Percentiles rank a stretch among this genome's conserved stretches.
Conservation (phyloP, 2,888 invertebrate genomes). For the Epistrophe eligans region DNA sequence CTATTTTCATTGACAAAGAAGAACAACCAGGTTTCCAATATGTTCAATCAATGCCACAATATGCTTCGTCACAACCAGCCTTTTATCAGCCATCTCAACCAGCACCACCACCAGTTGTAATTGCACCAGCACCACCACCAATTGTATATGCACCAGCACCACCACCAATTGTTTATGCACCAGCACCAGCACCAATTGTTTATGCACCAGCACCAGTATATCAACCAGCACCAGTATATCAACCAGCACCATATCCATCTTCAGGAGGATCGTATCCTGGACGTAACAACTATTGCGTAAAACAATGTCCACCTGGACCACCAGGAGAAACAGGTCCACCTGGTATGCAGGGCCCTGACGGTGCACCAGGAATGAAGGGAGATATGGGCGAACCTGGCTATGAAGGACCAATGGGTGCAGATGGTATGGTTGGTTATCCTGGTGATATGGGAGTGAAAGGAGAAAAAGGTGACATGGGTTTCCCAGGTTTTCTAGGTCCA, state of each 20-base stretch:
- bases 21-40: background rate
- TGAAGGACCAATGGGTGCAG: background rate
- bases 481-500: accelerated
- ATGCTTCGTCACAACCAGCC: background rate
- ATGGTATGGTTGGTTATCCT: background rate
- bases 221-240: background rate
- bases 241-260: background rate
- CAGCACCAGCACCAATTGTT: background rate
- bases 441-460: background rate
- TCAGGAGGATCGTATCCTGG: background rate
- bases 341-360: background rate
- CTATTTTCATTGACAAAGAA: background rate
- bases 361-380: background rate
- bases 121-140: background rate
- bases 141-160: too few relatives aligned
- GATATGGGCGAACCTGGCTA: background rate
- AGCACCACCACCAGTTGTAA: too few relatives aligned
- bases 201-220: too few relatives aligned
- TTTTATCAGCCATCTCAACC: background rate
- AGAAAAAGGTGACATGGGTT: background rate
- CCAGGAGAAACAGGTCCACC: background rate
- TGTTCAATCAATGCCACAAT: too few relatives aligned
- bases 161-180: background rate
- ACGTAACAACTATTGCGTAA: background rate
- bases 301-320: conserved; percentile 1